These are phyloP conservation scores for Lepisosteus osseus DNA, from an alignment of 2,113 vertebrate genomes.

Conservation along the genomic window DNA sequence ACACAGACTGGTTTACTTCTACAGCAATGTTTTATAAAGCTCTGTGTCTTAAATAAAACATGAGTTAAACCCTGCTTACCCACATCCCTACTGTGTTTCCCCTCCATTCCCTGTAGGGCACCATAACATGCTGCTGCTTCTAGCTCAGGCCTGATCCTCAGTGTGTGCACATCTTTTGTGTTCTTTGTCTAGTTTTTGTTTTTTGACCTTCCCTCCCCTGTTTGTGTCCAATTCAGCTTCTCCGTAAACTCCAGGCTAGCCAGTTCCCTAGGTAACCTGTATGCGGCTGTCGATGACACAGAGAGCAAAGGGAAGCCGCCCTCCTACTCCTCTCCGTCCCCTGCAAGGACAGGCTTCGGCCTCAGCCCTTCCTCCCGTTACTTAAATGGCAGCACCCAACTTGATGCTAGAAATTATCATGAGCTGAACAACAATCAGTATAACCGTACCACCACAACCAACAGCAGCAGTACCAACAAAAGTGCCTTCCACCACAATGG, in stretches of 20 bases:
- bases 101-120: no score
- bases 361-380: conserved; percentile 61
- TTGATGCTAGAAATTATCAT: conserved; percentile 57
- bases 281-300: conserved; percentile 61
- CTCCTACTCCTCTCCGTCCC: conserved; percentile 38
- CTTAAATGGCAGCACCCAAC: conserved; percentile 57
- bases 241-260: conserved; percentile 85
- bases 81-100: no score
- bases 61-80: no score
- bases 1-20: no score
- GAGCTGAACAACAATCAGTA: conserved; percentile 87
- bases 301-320: conserved; percentile 57
- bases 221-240: conserved; percentile 68
- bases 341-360: conserved; percentile 57
- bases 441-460: conserved; percentile 43
- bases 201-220: conserved; percentile 27
- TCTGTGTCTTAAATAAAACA: no score
- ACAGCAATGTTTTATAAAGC: no score
- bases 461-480: conserved; percentile 54
- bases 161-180: background rate
- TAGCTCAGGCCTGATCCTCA: background rate
- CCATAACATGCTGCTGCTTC: background rate
- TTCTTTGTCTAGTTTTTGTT: conserved; percentile 31
- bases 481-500: conserved; percentile 50
- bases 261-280: conserved; percentile 88